Evolutionary conservation across 2,113 vertebrate genomes (phyloP), one percentile per base, ranked within the genome.

Genomic region (Chaetodon auriga): DNA sequence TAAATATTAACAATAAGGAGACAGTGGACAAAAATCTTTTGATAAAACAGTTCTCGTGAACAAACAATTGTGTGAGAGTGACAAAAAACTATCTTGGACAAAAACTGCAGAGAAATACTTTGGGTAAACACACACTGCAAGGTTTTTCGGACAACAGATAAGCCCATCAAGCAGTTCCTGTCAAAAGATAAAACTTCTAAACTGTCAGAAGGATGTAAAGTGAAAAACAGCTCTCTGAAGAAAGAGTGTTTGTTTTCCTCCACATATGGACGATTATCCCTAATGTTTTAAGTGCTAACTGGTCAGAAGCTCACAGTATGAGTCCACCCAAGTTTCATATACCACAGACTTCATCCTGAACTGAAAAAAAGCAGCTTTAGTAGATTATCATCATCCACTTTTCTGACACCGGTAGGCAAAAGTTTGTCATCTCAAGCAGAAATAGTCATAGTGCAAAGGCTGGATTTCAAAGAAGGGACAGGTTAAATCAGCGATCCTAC

Each of bases 1-100:
- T 89, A 91, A 90, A 89, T 91, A 91, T 82, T 79, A 87, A 83
- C 83, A 83, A 79, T 76, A 75, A 81, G 71, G 72, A 87, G 75
- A 87, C 80, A 68, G 72, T 81, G 81, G 82, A 86, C 78, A 87
- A 79, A 90, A 86, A 86, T 80, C 18, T 55, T 75, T 88, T 63
- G 71, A 76, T 69, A 78, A 83, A 92, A 90, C 77, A 77, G 65
- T 65, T 82, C 30, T 68, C 30, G 60, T 81, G 88, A 90, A 87
- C 68, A 88, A 87, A 90, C 66, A 84, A 81, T 68, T 23, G 72
- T 23, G 72, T 76, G 78, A 76, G 12, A 16, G 46, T 85, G 71
- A 78, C 43, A 74, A 83, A 85, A 87, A 84, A 68, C 12, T 15
- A 64, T 54, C 55, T 36, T 66, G 11, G 60, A 79, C 36, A 83